Evolutionary conservation across 2,888 invertebrate species (phyloP), one percentile per base, ranked within the genome.

Genomic region (Eudasyphora cyanicolor): DNA sequence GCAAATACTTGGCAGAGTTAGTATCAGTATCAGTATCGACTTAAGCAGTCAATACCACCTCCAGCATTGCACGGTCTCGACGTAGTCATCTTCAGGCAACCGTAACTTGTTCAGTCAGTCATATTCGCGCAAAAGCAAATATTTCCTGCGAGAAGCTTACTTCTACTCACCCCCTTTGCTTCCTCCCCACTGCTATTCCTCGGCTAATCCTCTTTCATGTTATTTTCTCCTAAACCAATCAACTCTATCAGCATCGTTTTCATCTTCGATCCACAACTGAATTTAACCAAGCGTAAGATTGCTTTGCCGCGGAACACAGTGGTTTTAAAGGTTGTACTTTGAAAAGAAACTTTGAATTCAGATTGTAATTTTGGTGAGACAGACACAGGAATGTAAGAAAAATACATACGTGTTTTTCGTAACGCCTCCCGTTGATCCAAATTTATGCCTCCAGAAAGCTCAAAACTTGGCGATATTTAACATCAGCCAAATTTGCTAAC

Each of bases 81-180:
- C 64, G 57, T 75, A 14, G 24, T 6, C 79, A 54, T 71, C 69
- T 74, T 45, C 45, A 76, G 45, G 51, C 42, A 74, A 86, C 85
- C 84, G 84, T 87, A 89, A 85, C 85, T 87, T 67, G 6, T 62
- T 14, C 27, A n/a, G 54, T 14, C 54, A 32, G 29, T 8, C 51
- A 69, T 80, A 60, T 35, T 19, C 49, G 27, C 51, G 60, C 51
- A 19, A 10, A 7, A 49, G n/a, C 10, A 51, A 60, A 69, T 70
- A 64, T 38, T 67, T 60, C 42, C 71, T 76, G 64, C 49, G 64
- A 35, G 24, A 42, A 27, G 29, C 35, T 35, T 42, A 21, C 60
- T 19, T 45, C 38, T 70, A 27, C 27, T n/a, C 24, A 62, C 42
- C 19, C 42, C n/a, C n/a, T n/a, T n/a, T n/a, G 45, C 64, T 60